Evolutionary conservation across 1,140 invertebrate genomes (phyloP), one percentile per base, ranked within the genome.

Genomic region (Euborellia annulipes): DNA sequence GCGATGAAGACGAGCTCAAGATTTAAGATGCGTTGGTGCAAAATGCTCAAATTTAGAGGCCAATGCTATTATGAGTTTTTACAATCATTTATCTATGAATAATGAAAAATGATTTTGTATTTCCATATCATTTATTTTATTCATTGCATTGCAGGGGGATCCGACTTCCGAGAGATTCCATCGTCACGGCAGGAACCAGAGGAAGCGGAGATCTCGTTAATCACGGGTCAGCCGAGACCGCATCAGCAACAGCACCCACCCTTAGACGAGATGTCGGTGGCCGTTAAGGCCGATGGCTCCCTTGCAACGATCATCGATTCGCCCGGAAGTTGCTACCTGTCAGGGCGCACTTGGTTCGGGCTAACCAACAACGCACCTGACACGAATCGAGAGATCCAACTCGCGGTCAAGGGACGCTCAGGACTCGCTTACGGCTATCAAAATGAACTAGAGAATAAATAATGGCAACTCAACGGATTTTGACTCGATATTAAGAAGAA

Each of bases 331-430:
- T 59, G 69, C 62, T 68, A 72, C 50, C 66, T 83, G 8, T 62
- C 72, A 46, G 67, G 73, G 36, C 68, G 78, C 58, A 70, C 71
- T 3, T 86, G 82, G 82, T 72, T 71, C 52, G 82, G 83, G 2
- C 62, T 85, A 30, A 77, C 85, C 55, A 79, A 78, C 53, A 74
- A 74, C 49, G 57, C 84, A 45, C 80, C 79, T 1, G 61, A 78
- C 55, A 76, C 70, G 32, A n/a, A n/a, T n/a, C n/a, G n/a, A n/a
- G 67, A 74, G 50, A 71, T 77, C 6, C 68, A 70, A 51, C 56
- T 67, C 51, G 70, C 72, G 3, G 65, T 70, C 47, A 63, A 72
- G 53, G 82, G 82, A 3, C 65, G 79, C 3, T 69, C 58, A 49
- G 82, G 82, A 8, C 71, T 83, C 45, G 66, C 72, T 23, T 58